Evolutionary conservation across 1,140 invertebrate genomes (phyloP), one percentile per base, ranked within the genome.

Genomic region (Ceratoteleas bidentatus): DNA sequence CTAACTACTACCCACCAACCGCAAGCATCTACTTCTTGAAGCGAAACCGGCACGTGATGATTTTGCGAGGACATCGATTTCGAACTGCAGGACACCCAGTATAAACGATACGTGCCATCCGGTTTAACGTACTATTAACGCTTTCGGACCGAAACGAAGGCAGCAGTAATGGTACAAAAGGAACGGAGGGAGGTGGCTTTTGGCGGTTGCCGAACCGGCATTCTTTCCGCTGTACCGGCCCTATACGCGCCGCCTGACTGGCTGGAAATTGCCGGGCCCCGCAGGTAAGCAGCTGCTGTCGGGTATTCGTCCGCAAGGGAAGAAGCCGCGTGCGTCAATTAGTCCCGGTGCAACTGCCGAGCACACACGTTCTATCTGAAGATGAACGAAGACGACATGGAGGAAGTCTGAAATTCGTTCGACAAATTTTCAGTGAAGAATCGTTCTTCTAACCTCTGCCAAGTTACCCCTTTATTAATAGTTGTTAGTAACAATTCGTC

Each of bases 331-430:
- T 93, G 91, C 81, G 87, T 86, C 87, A 92, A 91, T 91, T 90
- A 92, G 91, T 91, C 87, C 88, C 87, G 88, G 85, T 88, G 83
- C 88, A 91, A 91, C 90, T 90, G 88, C 88, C 89, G 89, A 87
- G 70, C 87, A 86, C 60, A 88, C 89, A 89, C 86, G 86, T 60
- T 40, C 56, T 79, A 53, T 33, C 54, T 75, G 50, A 77, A 64
- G 49, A 79, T 79, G 70, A 68, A 49, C 60, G 65, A 83, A 74
- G 53, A 85, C 32, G 65, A 81, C 38, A 34, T 60, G 4, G 73
- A 77, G 50, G 50, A 65, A 62, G 52, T 50, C 13, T 70, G 13
- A 56, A 45, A 11, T 40, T 40, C 38, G 24, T 24, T 24, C 24
- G 24, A 24, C 24, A 13, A 0, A 49, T 49, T 49, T 40, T 24